Conservation (phyloP, 2,797 vertebrate genomes). For the Peromyscus aztecus region DNA sequence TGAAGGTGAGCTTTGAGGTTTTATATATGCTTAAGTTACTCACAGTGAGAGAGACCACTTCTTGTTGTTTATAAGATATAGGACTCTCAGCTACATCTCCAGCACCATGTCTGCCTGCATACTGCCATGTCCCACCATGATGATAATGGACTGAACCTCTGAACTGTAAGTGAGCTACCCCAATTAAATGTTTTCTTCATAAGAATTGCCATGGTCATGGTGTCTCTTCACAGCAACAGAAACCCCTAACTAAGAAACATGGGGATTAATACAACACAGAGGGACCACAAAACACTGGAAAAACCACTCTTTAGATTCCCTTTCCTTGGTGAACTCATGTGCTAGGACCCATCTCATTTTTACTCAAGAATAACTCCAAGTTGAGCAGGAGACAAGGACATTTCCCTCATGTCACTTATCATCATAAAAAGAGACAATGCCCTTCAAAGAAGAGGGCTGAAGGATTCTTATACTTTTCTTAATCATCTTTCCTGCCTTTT, state of each 20-base stretch:
- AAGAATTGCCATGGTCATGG: background rate
- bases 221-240: background rate
- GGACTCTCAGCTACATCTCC: background rate
- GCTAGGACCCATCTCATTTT: background rate
- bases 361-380: background rate
- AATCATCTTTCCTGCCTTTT: background rate
- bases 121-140: background rate
- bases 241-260: background rate
- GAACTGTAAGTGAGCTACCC: background rate
- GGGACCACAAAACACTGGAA: background rate
- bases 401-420: background rate
- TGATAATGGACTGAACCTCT: background rate
- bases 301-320: background rate
- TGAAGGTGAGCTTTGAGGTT: background rate
- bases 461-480: background rate
- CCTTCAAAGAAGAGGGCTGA: background rate
- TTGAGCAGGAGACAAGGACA: background rate
- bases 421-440: background rate
- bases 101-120: background rate
- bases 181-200: background rate
- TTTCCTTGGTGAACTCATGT: background rate
- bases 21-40: background rate
- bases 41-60: background rate
- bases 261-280: background rate
- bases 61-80: background rate